Evolutionary conservation across 2,888 invertebrate genomes (phyloP).

Genomic region (Platynereis dumerilii): DNA sequence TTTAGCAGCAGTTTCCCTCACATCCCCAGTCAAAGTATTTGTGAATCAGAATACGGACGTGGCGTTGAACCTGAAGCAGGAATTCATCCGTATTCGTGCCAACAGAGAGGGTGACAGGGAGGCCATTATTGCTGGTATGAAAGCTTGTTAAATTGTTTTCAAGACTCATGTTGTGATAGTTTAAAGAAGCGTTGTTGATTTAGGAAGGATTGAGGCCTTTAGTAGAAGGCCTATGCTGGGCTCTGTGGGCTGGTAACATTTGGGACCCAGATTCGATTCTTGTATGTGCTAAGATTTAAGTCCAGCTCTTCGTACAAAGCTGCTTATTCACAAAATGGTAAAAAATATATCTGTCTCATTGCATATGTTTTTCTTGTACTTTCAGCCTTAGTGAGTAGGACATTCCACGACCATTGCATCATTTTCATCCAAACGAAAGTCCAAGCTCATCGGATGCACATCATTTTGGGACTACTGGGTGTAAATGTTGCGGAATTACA

Average conservation of each 20-base stretch:
- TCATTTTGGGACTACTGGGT: conserved; percentile 87
- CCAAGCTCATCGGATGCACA: conserved; percentile 91
- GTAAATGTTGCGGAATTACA: conserved; percentile 90
- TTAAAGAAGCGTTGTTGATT: no score
- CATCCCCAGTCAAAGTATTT: conserved; percentile 92
- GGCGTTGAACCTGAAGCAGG: conserved; percentile 92
- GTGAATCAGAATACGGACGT: conserved; percentile 96
- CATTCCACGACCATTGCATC: conserved; percentile 89
- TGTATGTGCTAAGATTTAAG: no score
- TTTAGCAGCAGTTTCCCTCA: conserved; percentile 88
- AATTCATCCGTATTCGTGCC: conserved; percentile 88
- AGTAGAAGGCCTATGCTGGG: no score
- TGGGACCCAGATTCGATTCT: no score
- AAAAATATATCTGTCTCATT: no score
- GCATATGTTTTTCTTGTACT: no score
- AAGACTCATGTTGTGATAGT: no score
- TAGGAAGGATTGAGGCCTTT: no score
- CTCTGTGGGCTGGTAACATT: no score
- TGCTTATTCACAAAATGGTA: no score
- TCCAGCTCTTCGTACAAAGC: no score
- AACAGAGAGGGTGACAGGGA: conserved; percentile 89
- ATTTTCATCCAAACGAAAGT: conserved; percentile 97
- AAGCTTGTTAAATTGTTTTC: background rate
- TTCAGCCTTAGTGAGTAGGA: conserved; percentile 79
- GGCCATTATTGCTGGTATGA: conserved; percentile 71